phyloP scores from a whole-genome alignment of 2,797 vertebrate genomes.

The Toxotes lorentzi region DNA sequence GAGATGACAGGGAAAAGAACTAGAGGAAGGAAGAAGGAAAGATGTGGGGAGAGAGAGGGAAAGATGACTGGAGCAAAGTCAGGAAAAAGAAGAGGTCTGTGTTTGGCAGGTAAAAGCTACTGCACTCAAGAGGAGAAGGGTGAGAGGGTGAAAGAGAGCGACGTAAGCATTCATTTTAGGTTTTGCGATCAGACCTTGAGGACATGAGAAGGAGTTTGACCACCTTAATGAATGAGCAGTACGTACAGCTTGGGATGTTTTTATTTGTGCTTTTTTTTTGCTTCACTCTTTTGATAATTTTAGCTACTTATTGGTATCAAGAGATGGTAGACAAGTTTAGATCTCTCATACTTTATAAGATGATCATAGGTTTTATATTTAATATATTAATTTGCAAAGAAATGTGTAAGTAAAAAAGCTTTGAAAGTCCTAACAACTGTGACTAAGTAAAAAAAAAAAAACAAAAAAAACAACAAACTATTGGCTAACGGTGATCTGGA shows the following conservation, averaged over 20 bases:
- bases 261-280: background rate
- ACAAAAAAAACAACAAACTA: too few relatives aligned
- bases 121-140: background rate
- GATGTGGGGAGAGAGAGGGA: background rate
- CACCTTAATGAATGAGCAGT: background rate
- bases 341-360: background rate
- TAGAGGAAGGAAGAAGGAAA: conserved; percentile 27
- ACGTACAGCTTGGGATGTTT: background rate
- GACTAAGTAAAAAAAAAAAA: too few relatives aligned
- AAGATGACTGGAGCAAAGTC: background rate
- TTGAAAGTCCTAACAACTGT: too few relatives aligned
- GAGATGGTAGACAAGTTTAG: background rate
- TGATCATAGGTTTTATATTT: background rate
- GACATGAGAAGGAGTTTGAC: background rate
- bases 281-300: background rate
- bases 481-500: background rate
- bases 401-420: too few relatives aligned
- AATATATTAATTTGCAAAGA: too few relatives aligned
- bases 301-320: background rate
- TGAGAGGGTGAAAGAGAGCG: conserved; percentile 3
- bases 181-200: background rate
- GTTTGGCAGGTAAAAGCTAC: background rate
- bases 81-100: background rate
- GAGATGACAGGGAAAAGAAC: conserved; percentile 21
- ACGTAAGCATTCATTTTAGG: background rate